Conservation (phyloP, 2,113 vertebrate genomes). For the Ciconia boyciana region DNA sequence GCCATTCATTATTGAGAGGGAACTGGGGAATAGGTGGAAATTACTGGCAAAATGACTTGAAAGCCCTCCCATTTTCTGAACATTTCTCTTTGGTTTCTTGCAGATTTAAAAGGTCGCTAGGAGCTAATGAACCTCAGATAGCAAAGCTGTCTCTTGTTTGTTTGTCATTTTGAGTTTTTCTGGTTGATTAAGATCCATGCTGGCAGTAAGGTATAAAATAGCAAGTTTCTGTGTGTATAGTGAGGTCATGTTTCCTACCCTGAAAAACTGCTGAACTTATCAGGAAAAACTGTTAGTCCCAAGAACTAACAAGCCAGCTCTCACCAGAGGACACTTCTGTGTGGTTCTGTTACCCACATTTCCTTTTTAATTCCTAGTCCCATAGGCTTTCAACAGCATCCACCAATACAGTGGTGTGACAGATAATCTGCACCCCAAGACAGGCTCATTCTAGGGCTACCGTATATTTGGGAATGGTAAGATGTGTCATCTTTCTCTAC, state of each 20-base stretch:
- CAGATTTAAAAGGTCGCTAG: conserved; percentile 62
- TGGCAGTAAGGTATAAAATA: conserved; percentile 67
- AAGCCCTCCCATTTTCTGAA: neutral
- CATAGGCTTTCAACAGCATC: neutral
- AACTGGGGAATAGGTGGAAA: neutral
- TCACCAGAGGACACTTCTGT: neutral
- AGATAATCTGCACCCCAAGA: neutral
- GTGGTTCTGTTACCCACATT: neutral
- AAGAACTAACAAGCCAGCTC: neutral
- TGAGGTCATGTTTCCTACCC: conserved; percentile 23
- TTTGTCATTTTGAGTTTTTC: conserved; percentile 79
- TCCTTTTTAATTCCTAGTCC: neutral
- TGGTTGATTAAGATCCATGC: conserved; percentile 76
- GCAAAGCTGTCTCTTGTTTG: conserved; percentile 75
- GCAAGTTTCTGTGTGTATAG: conserved; percentile 29
- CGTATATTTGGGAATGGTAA: neutral
- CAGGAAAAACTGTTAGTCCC: neutral
- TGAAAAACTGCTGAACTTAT: conserved; percentile 54
- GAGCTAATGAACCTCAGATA: conserved; percentile 77
- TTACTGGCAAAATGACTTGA: conserved; percentile 27
- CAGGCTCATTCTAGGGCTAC: neutral
- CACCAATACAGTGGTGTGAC: neutral
- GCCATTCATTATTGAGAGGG: neutral
- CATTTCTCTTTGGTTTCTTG: conserved; percentile 31
- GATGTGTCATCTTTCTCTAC: neutral